These are phyloP conservation scores for Eleginops maclovinus DNA, from an alignment of 2,113 vertebrate species.

Conservation along the genomic window DNA sequence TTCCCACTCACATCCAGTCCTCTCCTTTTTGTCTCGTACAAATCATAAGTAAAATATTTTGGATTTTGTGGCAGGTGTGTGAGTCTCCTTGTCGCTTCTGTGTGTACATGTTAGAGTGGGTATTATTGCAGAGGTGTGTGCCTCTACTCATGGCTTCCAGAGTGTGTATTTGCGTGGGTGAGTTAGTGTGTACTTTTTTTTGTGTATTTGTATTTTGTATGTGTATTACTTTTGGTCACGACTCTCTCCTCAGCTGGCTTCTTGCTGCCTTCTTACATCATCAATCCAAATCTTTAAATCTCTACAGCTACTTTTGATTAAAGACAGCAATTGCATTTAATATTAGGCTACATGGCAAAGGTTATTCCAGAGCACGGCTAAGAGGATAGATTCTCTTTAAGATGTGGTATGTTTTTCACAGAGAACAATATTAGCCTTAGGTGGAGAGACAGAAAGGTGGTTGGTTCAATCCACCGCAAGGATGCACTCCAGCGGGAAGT, in stretches of 20 bases:
- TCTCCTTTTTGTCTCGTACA: slow-evolving; percentile 8
- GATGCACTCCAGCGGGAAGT: slow-evolving; percentile 35
- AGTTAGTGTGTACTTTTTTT: slow-evolving; percentile 28
- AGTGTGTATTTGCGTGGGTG: slow-evolving; percentile 31
- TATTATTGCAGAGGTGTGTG: slow-evolving; percentile 44
- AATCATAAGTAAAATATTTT: slow-evolving; percentile 38
- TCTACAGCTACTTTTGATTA: slow-evolving; percentile 34
- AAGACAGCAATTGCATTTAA: slow-evolving; percentile 24
- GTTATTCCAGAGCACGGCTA: neutral
- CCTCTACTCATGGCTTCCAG: slow-evolving; percentile 18
- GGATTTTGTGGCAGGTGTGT: slow-evolving; percentile 19
- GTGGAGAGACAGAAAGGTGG: slow-evolving; percentile 3
- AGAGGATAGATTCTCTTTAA: neutral
- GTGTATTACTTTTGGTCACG: slow-evolving; percentile 50
- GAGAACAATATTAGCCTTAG: neutral
- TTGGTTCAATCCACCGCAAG: slow-evolving; percentile 12
- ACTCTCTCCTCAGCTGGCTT: slow-evolving; percentile 39
- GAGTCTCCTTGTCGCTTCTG: slow-evolving; percentile 13
- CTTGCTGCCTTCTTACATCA: slow-evolving; percentile 71
- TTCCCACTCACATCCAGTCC: slow-evolving; percentile 8
- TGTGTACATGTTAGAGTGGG: slow-evolving; percentile 40
- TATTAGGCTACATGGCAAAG: slow-evolving; percentile 1
- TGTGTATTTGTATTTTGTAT: slow-evolving; percentile 26
- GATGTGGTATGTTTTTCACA: slow-evolving; percentile 11
- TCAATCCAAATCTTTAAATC: slow-evolving; percentile 57